Base-by-base conservation (phyloP, 2,888 invertebrate genomes). In the Boloria selene region DNA sequence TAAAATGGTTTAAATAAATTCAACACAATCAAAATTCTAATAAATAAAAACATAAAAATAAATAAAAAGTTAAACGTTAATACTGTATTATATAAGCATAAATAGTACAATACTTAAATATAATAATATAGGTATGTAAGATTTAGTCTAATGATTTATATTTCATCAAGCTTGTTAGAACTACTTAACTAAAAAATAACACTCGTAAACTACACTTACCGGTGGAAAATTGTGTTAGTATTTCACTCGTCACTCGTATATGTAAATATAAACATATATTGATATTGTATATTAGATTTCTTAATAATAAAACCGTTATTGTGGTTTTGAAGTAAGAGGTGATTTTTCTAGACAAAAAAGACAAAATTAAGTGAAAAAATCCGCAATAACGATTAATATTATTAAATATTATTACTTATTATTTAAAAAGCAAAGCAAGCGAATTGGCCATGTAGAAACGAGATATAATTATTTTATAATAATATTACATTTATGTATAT, bases 381-480 rank as follows among this genome's bases (percentile, higher is more conserved):
- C 22, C 44, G 22, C 55, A 56, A 56, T 22, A 22, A 22, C 18
- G 6, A 44, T 13, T 22, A 44, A 22, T 44, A n/a, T 44, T 10
- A n/a, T n/a, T 3, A 38, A 31, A 38, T 22, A 22, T 22, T 22
- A 22, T 22, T 49, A 49, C 14, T 7, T 49, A 5, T 59, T 59
- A 31, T 14, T 14, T 47, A 13, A 31, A 49, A 7, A 49, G 17
- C 14, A 4, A 38, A 59, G 59, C 49, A 31, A 59, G 59, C 59
- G 16, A 17, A 17, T 4, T 26, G 26, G n/a, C n/a, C 31, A 67
- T 22, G 31, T 52, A 49, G 17, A 61, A 66, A 65, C 49, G 55
- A 60, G 60, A 51, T 42, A 51, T 42, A n/a, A 18, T 6, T 31
- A 7, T 3, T 26, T 1, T 47, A 50, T 38, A 31, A 31, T 0